Base-by-base conservation (phyloP, 2,113 vertebrate species). In the Hippocampus zosterae region DNA sequence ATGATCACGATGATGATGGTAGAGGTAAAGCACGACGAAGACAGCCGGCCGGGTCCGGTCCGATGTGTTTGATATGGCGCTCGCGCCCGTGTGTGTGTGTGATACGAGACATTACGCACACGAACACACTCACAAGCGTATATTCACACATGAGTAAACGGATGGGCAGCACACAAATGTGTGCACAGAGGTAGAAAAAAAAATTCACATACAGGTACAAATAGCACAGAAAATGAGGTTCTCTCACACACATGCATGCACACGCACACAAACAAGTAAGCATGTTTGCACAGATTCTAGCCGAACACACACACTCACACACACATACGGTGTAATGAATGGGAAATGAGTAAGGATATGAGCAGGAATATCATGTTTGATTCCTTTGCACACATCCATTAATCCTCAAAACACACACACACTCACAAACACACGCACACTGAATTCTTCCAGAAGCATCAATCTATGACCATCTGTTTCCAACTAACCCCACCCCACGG, bases 71-170 rank as follows among this genome's bases (percentile, higher is more conserved):
- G 63, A 27, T 25, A 27, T 41, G 42, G 41, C 40, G 8, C 13
- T 68, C 73, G 48, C 48, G 70, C 23, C 2, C 1, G 1, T 6
- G 33, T 37, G 52, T 27, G 55, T 25, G 63, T 33, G 44, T 71
- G 88, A 83, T 76, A 77, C 76, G 81, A 77, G 50, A 71, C 81
- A 86, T 87, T 88, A 86, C 75, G 69, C 85, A 75, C 76, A 85
- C 76, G 73, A 76, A 70, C 66, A 42, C 53, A 44, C 33, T 9
- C 65, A 52, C 62, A 71, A 67, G 23, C 25, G 27, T 27, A 25
- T 6, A 57, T 27, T 57, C 55, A 25, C 55, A 15, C 13, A 25
- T 27, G 13, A 12, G 56, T 13, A 52, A 52, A 52, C 6, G 46
- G 5, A 18, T 48, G 15, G 48, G 48, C 48, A 52, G 48, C 6